Conservation (phyloP, 2,888 invertebrate genomes). For the Athalia circularis region DNA sequence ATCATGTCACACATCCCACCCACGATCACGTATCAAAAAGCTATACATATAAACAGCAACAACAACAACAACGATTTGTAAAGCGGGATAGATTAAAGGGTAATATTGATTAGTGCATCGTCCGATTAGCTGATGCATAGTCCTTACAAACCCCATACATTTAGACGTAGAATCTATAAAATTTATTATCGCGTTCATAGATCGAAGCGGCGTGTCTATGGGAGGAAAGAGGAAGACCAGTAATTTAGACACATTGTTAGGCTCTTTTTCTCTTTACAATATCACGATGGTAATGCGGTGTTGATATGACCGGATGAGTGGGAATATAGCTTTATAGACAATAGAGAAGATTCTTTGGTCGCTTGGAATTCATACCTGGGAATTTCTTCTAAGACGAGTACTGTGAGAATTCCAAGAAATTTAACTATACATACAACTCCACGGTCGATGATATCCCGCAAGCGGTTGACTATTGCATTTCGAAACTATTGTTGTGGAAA, state of each 20-base stretch:
- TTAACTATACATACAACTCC: background rate
- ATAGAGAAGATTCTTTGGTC: slow-evolving; percentile 2
- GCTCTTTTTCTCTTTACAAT: background rate
- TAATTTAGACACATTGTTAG: too few relatives aligned
- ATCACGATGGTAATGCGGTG: background rate
- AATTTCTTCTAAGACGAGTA: background rate
- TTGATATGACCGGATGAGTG: background rate
- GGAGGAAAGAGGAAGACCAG: too few relatives aligned
- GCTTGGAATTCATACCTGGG: background rate
- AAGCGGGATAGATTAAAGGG: background rate
- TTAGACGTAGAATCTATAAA: too few relatives aligned
- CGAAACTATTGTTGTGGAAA: too few relatives aligned
- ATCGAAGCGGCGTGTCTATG: too few relatives aligned
- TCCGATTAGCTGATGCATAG: background rate
- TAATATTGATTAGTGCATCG: slow-evolving; percentile 3
- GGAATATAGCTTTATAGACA: slow-evolving; percentile 6
- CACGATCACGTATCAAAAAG: too few relatives aligned
- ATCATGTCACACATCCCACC: too few relatives aligned
- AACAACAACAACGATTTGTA: slow-evolving; percentile 10
- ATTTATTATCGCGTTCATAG: too few relatives aligned
- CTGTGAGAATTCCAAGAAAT: slow-evolving; percentile 31
- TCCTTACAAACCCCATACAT: background rate
- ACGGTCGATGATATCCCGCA: slow-evolving; percentile 15
- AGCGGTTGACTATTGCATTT: too few relatives aligned
- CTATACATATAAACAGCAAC: background rate